Evolutionary conservation across 2,888 invertebrate species (phyloP), one percentile per base, ranked within the genome.

Genomic region (Agriopis leucophaearia): DNA sequence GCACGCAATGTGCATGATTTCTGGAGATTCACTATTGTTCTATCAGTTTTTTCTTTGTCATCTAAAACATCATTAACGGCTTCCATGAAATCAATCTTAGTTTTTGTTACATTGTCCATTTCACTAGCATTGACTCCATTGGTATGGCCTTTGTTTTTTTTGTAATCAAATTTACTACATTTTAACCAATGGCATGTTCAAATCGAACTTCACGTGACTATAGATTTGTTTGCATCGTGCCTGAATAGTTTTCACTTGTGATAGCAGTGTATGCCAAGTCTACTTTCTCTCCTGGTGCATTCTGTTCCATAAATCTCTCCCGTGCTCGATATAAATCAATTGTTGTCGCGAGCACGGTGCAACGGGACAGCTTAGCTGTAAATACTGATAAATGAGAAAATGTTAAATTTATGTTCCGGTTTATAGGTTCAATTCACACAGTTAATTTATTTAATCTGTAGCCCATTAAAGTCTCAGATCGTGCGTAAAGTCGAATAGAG

Each of bases 221-320:
- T 70, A 79, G 64, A 66, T 72, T 74, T 69, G 69, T 72, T 69
- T 73, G 66, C 72, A 72, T 75, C 73, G 71, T 74, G 78, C 77
- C 75, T 73, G 76, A 74, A 79, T 80, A 73, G 74, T 80, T 83
- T 85, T 81, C 83, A 81, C 82, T 84, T 83, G 79, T 81, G 81
- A 80, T 84, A 78, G 71, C 69, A 70, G 77, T 74, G 69, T 78
- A 76, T 86, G 89, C 88, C 88, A 88, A 88, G 78, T 80, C 75
- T 67, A 85, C 88, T 89, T 88, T 89, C 88, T 84, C 86, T 82
- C 69, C 73, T 69, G 64, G 77, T 82, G 76, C 77, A 81, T 81
- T 71, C 66, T 72, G 71, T 78, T 73, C 74, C 76, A 85, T 85
- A 83, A 79, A 84, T 85, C 74, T 81, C 69, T 72, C 70, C 71